Evolutionary conservation across 2,797 vertebrate genomes (phyloP).

Genomic region (Acanthiza pusilla): DNA sequence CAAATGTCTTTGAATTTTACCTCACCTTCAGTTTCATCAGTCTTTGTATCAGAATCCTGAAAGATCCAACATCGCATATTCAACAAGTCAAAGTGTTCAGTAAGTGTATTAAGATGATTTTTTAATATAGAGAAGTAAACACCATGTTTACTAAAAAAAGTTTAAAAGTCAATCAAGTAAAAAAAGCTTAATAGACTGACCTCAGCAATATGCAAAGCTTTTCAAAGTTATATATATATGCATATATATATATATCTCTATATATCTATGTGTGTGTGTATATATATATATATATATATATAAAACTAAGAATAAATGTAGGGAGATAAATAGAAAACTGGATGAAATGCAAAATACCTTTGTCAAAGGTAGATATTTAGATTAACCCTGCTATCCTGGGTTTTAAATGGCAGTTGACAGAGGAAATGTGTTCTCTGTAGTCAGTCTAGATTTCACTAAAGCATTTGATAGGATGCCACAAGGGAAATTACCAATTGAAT

Average conservation of each 20-base stretch:
- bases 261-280: no score
- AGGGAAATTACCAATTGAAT: constrained; percentile 46
- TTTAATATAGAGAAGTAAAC: neutral
- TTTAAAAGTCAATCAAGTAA: neutral
- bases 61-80: neutral
- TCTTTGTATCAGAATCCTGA: neutral
- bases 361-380: neutral
- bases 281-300: no score
- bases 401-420: constrained; percentile 39
- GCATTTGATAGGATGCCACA: constrained; percentile 27
- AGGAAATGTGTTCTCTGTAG: constrained; percentile 31
- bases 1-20: neutral
- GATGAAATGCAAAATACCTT: neutral
- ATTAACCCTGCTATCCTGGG: neutral
- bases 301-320: neutral
- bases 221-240: neutral
- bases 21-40: neutral
- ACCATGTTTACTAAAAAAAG: neutral
- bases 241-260: no score
- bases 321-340: neutral
- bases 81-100: neutral
- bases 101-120: neutral
- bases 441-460: constrained; percentile 46
- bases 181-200: neutral
- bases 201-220: neutral